Conservation (phyloP, 2,888 invertebrate species). For the Coelinius sp. region DNA sequence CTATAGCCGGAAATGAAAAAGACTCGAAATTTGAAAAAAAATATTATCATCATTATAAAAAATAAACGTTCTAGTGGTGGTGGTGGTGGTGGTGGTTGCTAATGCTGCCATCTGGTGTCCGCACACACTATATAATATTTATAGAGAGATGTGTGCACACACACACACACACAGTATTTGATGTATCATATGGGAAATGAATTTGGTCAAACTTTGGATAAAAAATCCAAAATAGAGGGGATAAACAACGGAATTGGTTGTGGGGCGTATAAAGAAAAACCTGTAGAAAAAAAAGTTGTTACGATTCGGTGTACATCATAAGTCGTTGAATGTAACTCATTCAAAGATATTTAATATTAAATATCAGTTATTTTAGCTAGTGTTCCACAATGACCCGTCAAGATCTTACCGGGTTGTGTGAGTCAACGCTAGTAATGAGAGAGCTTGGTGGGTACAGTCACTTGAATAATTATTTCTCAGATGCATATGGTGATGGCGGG, state of each 20-base stretch:
- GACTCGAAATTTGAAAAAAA: no score
- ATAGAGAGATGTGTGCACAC: neutral
- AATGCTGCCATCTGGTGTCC: neutral
- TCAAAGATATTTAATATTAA: constrained; percentile 56
- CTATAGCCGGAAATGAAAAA: no score
- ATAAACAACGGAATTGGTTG: constrained; percentile 57
- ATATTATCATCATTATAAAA: no score
- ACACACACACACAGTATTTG: neutral
- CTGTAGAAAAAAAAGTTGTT: constrained; percentile 58
- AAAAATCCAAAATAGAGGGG: constrained; percentile 42
- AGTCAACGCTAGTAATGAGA: constrained; percentile 34
- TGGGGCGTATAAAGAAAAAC: constrained; percentile 63
- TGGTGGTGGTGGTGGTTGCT: no score
- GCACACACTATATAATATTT: neutral
- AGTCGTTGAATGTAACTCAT: constrained; percentile 32
- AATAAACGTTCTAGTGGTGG: no score
- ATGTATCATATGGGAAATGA: neutral
- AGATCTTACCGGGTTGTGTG: constrained; percentile 24
- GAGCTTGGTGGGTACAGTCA: constrained; percentile 30
- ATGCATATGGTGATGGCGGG: no score
- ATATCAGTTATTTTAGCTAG: constrained; percentile 45
- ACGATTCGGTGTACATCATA: constrained; percentile 61
- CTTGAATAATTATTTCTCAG: constrained; percentile 13
- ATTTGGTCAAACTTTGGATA: neutral
- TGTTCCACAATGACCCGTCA: constrained; percentile 19